Evolutionary conservation across 2,888 invertebrate species (phyloP).

Genomic region (Tyria jacobaeae): DNA sequence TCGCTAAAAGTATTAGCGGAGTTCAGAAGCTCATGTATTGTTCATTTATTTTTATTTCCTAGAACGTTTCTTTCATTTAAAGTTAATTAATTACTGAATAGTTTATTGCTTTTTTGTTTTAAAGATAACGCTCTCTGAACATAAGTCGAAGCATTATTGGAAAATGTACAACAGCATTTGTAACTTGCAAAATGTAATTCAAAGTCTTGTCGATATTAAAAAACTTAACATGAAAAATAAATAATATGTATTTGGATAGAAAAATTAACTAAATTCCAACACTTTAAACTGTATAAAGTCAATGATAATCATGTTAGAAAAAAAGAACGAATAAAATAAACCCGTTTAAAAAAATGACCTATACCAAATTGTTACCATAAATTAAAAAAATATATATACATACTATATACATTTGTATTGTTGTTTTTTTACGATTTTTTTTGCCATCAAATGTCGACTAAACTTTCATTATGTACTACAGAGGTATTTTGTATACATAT

Average conservation of each 20-base stretch:
- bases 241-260: too few species aligned
- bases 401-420: neutral
- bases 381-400: too few species aligned
- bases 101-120: neutral
- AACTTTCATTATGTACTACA: neutral
- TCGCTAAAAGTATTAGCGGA: constrained; percentile 46
- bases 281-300: too few species aligned
- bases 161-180: neutral
- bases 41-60: constrained; percentile 45
- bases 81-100: constrained; percentile 18
- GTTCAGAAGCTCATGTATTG: constrained; percentile 41
- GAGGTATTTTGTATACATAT: neutral
- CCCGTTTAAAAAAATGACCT: too few species aligned
- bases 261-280: too few species aligned
- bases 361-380: too few species aligned
- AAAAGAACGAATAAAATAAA: too few species aligned
- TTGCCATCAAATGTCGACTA: neutral
- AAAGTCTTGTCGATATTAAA: too few species aligned
- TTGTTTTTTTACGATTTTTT: neutral
- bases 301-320: too few species aligned
- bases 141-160: neutral
- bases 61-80: constrained; percentile 25
- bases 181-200: neutral
- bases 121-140: neutral
- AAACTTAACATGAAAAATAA: too few species aligned